Evolutionary conservation across 2,113 vertebrate genomes (phyloP), one percentile per base, ranked within the genome.

Genomic region (Megaleporinus macrocephalus): DNA sequence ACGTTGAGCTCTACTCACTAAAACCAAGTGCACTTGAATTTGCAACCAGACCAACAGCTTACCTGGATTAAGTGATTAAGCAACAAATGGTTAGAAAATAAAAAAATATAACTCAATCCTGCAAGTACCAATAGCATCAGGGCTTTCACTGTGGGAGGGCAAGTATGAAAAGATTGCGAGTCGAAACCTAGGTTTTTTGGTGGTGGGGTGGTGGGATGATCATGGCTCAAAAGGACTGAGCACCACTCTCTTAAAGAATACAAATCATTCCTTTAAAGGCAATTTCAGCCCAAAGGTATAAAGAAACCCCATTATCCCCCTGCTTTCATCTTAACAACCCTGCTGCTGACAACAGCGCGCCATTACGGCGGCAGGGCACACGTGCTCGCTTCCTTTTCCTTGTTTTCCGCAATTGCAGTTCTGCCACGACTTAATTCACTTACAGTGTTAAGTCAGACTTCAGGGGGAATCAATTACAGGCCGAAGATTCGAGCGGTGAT

Each of bases 401-500:
- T 53, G 36, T 69, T 73, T 78, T 53, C 24, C 57, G 20, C 24
- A 84, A 87, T 92, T 88, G 89, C 18, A 72, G 69, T 79, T 91
- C 87, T 87, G 84, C 62, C 5, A 22, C 63, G 73, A 84, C 93
- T 93, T 94, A 93, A 94, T 94, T 89, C 86, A 86, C 80, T 12
- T 81, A 86, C 70, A 90, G 83, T 0, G 29, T 84, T 36, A 89
- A 87, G 90, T 90, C 91, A 89, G 91, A 89, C 84, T 93, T 84
- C 86, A 85, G 91, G 89, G 87, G 83, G n/a, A 94, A 95, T 95
- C 94, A 94, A 94, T 95, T 92, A 93, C 65, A 72, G 33, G 87
- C 85, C 84, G 91, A 92, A 92, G 86, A 94, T 94, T 92, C 89
- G 86, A 91, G 85, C 92, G 93, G 90, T 94, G 94, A 94, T 93